phyloP scores from a whole-genome alignment of 2,888 invertebrate genomes.

The Germaria angustata region DNA sequence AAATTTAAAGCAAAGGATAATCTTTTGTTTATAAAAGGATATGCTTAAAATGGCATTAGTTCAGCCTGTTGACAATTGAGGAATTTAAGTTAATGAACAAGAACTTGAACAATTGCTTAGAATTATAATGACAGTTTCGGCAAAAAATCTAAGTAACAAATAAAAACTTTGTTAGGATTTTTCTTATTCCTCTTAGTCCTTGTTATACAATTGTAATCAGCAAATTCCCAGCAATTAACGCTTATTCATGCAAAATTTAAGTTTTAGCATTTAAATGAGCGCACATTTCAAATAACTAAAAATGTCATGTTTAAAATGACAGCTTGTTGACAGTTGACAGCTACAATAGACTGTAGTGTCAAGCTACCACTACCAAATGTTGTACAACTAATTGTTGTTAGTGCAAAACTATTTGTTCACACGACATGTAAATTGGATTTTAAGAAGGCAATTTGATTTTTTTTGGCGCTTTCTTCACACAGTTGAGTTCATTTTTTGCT shows the following conservation, averaged over 20 bases:
- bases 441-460: background rate
- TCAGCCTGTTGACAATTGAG: constrained; percentile 73
- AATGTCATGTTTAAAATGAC: constrained; percentile 71
- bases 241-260: constrained; percentile 59
- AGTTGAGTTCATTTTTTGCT: constrained; percentile 6
- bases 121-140: constrained; percentile 40
- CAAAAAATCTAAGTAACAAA: background rate
- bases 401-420: constrained; percentile 61
- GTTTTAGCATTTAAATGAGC: background rate
- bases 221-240: constrained; percentile 52
- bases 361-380: constrained; percentile 65
- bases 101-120: constrained; percentile 43
- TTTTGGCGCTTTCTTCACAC: background rate
- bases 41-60: constrained; percentile 73
- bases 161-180: background rate
- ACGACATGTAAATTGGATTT: constrained; percentile 59
- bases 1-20: background rate
- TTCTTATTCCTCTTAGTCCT: background rate
- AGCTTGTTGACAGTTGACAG: constrained; percentile 69
- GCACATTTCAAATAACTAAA: background rate
- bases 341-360: constrained; percentile 67
- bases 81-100: background rate
- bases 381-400: background rate
- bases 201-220: constrained; percentile 54
- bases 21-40: background rate